Evolutionary conservation across 2,797 vertebrate genomes (phyloP).

Genomic region (Setipinna tenuifilis): DNA sequence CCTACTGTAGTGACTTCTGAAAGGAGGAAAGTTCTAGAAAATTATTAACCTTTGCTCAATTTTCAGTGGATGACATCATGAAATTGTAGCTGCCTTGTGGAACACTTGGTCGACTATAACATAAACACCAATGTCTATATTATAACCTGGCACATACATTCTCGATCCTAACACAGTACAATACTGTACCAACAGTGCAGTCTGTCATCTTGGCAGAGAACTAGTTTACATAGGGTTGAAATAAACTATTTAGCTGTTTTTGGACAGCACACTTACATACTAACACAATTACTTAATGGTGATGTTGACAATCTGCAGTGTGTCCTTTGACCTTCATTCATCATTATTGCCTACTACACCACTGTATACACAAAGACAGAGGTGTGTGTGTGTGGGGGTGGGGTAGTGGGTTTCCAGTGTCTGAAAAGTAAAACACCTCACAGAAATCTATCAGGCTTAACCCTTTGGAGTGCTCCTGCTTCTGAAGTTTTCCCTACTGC

Average conservation of each 20-base stretch:
- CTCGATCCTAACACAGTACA: not conserved
- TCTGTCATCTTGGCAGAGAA: not conserved
- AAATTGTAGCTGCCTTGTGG: not conserved
- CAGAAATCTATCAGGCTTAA: not conserved
- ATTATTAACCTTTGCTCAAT: not conserved
- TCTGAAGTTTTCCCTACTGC: not conserved
- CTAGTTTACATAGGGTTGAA: not conserved
- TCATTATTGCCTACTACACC: too few relatives aligned
- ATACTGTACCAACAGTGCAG: not conserved
- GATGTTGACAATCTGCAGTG: too few relatives aligned
- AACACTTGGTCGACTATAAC: not conserved
- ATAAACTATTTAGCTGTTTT: too few relatives aligned
- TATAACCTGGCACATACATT: not conserved
- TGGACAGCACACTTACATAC: too few relatives aligned
- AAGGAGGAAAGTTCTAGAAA: not conserved
- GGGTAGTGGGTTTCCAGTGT: not conserved
- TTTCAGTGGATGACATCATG: not conserved
- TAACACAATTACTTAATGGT: too few relatives aligned
- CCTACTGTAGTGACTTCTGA: not conserved
- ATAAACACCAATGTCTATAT: not conserved
- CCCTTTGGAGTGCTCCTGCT: not conserved
- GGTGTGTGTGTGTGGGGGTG: too few relatives aligned
- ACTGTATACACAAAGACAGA: too few relatives aligned
- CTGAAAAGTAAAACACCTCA: not conserved
- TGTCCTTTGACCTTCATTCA: too few relatives aligned